Base-by-base conservation (phyloP, 1,140 invertebrate species). In the Drosophila sturtevanti region DNA sequence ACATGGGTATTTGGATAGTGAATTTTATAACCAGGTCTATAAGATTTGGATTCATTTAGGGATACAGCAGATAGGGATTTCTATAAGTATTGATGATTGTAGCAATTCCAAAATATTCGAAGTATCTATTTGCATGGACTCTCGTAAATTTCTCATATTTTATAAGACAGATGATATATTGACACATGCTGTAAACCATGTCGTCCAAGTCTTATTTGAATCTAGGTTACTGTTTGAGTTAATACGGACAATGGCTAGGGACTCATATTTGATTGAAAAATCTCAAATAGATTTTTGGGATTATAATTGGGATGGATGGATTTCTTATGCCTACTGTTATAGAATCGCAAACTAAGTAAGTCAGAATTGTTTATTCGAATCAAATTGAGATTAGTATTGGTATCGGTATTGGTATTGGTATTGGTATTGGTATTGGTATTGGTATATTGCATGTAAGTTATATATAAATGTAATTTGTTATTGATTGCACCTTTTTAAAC, bases 401-500 rank as follows among this genome's bases (percentile, higher is more conserved):
- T 51, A 51, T 22, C 16, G 44, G 52, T 54, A 54, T 12, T 56
- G 14, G 22, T 58, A 58, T 58, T n/a, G 27, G 5, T 31, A 48
- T 48, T 48, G 18, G 41, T 48, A 48, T 48, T 7, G 41, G 41
- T 54, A 54, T 27, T 10, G 48, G 52, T 54, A 54, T n/a, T 59
- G 18, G 27, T 60, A 60, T 60, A 41, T 60, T 48, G 41, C 41
- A 60, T 60, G 24, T 41, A 60, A 35, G 18, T 52, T 21, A 31
- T 58, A 31, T 18, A 35, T 70, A 58, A 64, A 22, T 48, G 31
- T 71, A 35, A 56, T 56, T 56, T 31, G 31, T 72, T 72, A 68
- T 72, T 72, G 34, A 68, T 72, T 72, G 64, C 64, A 68, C 65
- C 34, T 62, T 68, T 62, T 37, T 24, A 61, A 62, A 72, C 64